phyloP scores from a whole-genome alignment of 2,888 invertebrate genomes.

The Lepetodrilus schrolli region DNA sequence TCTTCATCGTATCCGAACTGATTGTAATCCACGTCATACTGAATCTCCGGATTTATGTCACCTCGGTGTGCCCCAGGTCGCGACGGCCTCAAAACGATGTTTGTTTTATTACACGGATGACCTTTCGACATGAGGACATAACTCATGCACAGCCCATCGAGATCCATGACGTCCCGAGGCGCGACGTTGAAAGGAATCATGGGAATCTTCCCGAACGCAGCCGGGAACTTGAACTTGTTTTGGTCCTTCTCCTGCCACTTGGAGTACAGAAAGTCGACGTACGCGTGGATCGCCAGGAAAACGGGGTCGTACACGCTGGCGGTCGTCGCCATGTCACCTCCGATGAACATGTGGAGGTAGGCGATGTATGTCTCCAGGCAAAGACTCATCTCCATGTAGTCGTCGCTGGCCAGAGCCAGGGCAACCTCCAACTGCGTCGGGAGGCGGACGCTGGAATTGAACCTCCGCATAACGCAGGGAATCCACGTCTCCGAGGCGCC shows the following conservation, averaged over 20 bases:
- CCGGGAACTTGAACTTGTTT: slow-evolving; percentile 66
- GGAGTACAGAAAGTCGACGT: slow-evolving; percentile 68
- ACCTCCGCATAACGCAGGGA: slow-evolving; percentile 68
- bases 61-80: slow-evolving; percentile 39
- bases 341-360: slow-evolving; percentile 65
- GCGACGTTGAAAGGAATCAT: slow-evolving; percentile 68
- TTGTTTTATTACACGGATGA: slow-evolving; percentile 57
- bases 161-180: slow-evolving; percentile 62
- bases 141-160: slow-evolving; percentile 61
- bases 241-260: slow-evolving; percentile 64
- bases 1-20: slow-evolving; percentile 61
- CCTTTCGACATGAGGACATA: slow-evolving; percentile 60
- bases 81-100: background rate
- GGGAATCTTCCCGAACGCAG: slow-evolving; percentile 64
- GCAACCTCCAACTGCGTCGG: slow-evolving; percentile 64
- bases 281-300: slow-evolving; percentile 66
- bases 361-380: slow-evolving; percentile 63
- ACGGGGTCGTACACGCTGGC: slow-evolving; percentile 67
- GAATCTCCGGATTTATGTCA: slow-evolving; percentile 48
- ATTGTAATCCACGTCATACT: slow-evolving; percentile 46
- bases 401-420: slow-evolving; percentile 61
- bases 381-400: slow-evolving; percentile 66
- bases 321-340: slow-evolving; percentile 68
- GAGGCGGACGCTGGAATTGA: slow-evolving; percentile 63
- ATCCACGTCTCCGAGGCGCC: slow-evolving; percentile 65